phyloP scores from a whole-genome alignment of 2,888 invertebrate species.

The Aporophyla nigra region DNA sequence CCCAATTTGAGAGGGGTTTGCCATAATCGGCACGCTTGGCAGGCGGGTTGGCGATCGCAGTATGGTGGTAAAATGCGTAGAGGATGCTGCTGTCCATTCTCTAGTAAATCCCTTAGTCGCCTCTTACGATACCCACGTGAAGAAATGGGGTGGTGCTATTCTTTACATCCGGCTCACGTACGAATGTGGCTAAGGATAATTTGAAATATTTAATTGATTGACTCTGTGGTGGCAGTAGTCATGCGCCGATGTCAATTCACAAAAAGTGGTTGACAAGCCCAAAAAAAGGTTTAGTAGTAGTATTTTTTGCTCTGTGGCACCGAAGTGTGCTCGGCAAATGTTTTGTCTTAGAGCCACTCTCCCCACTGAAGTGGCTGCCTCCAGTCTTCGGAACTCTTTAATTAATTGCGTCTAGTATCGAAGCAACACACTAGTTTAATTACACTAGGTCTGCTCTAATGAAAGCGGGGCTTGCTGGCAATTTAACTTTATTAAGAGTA shows the following conservation, averaged over 20 bases:
- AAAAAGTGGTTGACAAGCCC: not conserved
- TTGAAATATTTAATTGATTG: not conserved
- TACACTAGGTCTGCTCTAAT: conserved; percentile 37
- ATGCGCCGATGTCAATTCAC: too few relatives aligned
- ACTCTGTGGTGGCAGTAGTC: too few relatives aligned
- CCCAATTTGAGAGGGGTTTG: too few relatives aligned
- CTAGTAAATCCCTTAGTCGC: too few relatives aligned
- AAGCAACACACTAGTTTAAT: conserved; percentile 44
- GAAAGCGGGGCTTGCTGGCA: conserved; percentile 32
- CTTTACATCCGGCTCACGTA: too few relatives aligned
- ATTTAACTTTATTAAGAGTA: conserved; percentile 27
- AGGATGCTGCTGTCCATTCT: too few relatives aligned
- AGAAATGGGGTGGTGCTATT: too few relatives aligned
- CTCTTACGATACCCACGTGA: too few relatives aligned
- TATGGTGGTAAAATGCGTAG: too few relatives aligned
- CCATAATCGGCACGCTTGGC: too few relatives aligned
- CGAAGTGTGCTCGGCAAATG: conserved; percentile 19
- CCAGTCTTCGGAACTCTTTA: conserved; percentile 51
- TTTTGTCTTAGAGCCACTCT: conserved; percentile 37
- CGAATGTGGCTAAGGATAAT: not conserved
- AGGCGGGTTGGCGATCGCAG: too few relatives aligned
- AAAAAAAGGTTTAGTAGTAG: conserved; percentile 3
- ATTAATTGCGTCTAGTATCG: conserved; percentile 55
- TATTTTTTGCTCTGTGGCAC: conserved; percentile 17
- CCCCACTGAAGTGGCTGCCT: conserved; percentile 35